Evolutionary conservation across 2,888 invertebrate species (phyloP).

Genomic region (Cordilura impudica): DNA sequence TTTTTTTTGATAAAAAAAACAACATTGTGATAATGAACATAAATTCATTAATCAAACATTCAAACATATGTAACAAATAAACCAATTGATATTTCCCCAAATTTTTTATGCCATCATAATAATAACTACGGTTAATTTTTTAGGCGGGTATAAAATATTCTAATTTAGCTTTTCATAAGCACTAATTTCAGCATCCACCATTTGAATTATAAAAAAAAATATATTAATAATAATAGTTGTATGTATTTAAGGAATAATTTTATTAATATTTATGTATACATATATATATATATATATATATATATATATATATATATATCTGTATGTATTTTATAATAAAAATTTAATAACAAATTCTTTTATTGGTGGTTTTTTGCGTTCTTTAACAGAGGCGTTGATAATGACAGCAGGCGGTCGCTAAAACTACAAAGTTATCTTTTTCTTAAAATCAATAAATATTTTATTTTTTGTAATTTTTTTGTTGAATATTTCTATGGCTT

Average conservation of each 20-base stretch:
- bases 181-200: not conserved
- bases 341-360: constrained; percentile 32
- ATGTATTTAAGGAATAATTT: no score
- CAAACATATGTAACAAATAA: no score
- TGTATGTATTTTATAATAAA: not conserved
- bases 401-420: constrained; percentile 63
- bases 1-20: no score
- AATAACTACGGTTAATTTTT: not conserved
- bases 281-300: no score
- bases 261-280: no score
- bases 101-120: not conserved
- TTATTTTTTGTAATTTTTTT: not conserved
- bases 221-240: no score
- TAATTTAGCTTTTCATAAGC: not conserved
- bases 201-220: not conserved
- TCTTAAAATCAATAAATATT: constrained; percentile 49
- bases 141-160: not conserved
- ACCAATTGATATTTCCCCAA: not conserved
- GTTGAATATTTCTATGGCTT: constrained; percentile 7
- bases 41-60: no score
- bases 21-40: no score
- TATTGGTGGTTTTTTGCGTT: constrained; percentile 4
- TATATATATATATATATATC: not conserved
- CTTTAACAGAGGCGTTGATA: constrained; percentile 65
- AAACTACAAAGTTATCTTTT: constrained; percentile 57